Evolutionary conservation across 2,797 vertebrate species (phyloP).

Genomic region (Platyrinchus mystaceus): DNA sequence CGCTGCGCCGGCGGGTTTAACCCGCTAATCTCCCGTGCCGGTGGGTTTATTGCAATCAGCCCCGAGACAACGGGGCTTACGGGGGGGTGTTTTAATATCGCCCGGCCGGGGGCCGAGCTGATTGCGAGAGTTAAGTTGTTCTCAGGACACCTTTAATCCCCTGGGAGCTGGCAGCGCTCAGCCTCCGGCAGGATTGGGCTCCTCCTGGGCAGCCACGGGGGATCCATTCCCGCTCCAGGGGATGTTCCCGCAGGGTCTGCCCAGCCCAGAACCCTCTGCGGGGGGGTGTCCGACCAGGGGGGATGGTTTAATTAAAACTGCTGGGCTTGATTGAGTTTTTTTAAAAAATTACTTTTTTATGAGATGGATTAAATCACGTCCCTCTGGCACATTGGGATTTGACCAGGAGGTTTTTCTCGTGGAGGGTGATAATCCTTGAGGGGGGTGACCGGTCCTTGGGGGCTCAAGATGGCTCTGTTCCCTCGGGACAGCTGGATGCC

Average conservation of each 20-base stretch:
- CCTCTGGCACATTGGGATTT: not conserved
- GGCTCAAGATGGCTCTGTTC: not conserved
- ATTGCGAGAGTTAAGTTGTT: not conserved
- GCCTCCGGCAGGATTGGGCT: not conserved
- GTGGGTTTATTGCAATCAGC: not conserved
- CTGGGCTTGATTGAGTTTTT: not conserved
- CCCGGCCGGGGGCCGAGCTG: slow-evolving; percentile 5
- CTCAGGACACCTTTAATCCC: slow-evolving; percentile 43
- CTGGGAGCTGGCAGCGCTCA: not conserved
- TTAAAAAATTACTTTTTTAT: fast-evolving
- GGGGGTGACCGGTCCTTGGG: fast-evolving
- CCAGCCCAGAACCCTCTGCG: not conserved
- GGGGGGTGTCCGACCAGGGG: not conserved
- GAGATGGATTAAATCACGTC: not conserved
- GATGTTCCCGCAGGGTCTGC: not conserved
- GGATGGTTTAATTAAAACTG: not conserved
- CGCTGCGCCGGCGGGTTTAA: not conserved
- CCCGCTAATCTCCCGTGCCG: not conserved
- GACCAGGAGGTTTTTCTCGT: not conserved
- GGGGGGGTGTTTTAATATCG: not conserved
- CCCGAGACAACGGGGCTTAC: not conserved
- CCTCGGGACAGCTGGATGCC: fast-evolving
- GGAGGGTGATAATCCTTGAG: not conserved
- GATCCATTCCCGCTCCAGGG: not conserved
- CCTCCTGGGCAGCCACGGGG: not conserved